Conservation (phyloP, 2,888 invertebrate species). For the Bombyx huttoni region DNA sequence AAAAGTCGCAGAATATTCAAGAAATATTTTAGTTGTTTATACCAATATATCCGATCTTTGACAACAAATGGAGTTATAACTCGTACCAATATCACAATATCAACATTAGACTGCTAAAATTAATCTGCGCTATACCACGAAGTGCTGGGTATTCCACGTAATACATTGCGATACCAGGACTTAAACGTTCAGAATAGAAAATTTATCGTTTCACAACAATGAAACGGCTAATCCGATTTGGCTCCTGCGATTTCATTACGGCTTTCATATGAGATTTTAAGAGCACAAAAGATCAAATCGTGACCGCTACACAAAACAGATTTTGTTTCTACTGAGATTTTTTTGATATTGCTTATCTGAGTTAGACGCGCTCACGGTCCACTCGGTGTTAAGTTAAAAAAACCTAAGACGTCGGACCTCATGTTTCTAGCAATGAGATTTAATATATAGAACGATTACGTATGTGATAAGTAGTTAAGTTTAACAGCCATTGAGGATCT, state of each 20-base stretch:
- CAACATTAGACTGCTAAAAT: neutral
- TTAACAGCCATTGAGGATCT: too few species aligned
- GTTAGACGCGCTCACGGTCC: neutral
- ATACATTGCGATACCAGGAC: slow-evolving; percentile 35
- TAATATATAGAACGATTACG: too few species aligned
- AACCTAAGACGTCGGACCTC: too few species aligned
- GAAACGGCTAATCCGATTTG: slow-evolving; percentile 43
- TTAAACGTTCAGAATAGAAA: slow-evolving; percentile 43
- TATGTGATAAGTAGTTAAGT: too few species aligned
- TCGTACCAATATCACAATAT: too few species aligned
- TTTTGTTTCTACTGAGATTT: neutral
- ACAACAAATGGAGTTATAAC: too few species aligned
- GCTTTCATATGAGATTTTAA: slow-evolving; percentile 25
- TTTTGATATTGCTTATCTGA: neutral
- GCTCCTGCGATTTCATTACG: slow-evolving; percentile 41
- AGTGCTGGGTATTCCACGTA: slow-evolving; percentile 4
- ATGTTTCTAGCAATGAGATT: too few species aligned
- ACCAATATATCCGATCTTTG: too few species aligned
- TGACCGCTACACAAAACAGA: neutral
- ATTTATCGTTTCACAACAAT: slow-evolving; percentile 59
- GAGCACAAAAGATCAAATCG: slow-evolving; percentile 8
- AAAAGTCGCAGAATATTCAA: too few species aligned
- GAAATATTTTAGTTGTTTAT: too few species aligned
- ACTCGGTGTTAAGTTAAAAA: too few species aligned
- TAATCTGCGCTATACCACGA: neutral